Evolutionary conservation across 2,888 invertebrate genomes (phyloP), one percentile per base, ranked within the genome.

Genomic region (Tetramorium bicarinatum): DNA sequence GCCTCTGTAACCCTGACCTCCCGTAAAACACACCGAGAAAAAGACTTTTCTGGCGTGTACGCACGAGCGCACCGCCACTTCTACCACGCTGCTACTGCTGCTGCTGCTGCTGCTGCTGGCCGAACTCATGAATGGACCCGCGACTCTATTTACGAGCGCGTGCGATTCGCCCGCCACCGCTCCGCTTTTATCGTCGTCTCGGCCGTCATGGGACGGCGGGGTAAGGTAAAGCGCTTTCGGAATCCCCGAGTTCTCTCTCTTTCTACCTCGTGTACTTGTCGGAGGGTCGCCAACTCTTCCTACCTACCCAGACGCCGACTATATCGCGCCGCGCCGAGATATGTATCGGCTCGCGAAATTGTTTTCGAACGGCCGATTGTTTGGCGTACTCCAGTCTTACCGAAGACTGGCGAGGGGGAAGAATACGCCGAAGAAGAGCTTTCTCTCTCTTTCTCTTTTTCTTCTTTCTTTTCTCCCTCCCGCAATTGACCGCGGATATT

Each of bases 1-100:
- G 90, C 90, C 92, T 92, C 93, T 93, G 92, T 93, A 93, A 93
- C 93, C 93, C 93, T 93, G 93, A 93, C 93, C 93, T 92, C 91
- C 91, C 93, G 90, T 93, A 93, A 93, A 93, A 91, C 89, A 90
- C 89, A 91, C 92, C 85, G 92, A 89, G 93, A 92, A 93, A 93
- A 93, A 93, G 92, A 93, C 93, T 93, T 93, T 93, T 93, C 92
- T 92, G 91, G 85, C 89, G 87, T 92, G 90, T 92, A 92, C 92
- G 92, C 92, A 93, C 93, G 92, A 92, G 91, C 86, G 87, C 80
- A 88, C 87, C 71, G 85, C 83, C 85, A 21, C 80, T 66, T 62
- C 80, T 54, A 56, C 67, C 38, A 56, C 47, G 52, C 21, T 54
- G 47, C 44, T 34, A 18, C 34, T 71, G n/a, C 67, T n/a, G 52